Conservation (phyloP, 1,140 invertebrate species). For the Bombus fervidus region DNA sequence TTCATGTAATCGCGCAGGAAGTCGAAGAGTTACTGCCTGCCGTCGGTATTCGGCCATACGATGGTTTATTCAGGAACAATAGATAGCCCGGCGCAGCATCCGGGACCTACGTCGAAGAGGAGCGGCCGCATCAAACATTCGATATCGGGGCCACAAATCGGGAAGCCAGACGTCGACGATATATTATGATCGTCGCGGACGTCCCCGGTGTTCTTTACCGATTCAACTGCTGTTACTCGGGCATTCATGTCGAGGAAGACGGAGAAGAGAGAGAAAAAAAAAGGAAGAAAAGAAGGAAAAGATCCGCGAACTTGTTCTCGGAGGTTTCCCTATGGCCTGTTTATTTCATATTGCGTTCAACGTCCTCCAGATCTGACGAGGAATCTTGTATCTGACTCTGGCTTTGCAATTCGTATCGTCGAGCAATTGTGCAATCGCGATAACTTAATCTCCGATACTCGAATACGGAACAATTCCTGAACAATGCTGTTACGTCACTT, state of each 20-base stretch:
- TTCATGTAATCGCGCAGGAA: conserved; percentile 60
- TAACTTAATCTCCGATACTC: background rate
- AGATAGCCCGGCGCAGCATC: conserved; percentile 65
- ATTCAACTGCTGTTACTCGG: conserved; percentile 46
- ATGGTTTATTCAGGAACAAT: conserved; percentile 80
- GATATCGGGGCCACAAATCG: conserved; percentile 65
- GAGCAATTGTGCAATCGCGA: background rate
- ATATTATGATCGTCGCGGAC: conserved; percentile 61
- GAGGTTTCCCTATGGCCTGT: conserved; percentile 1
- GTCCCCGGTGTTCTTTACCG: conserved; percentile 54
- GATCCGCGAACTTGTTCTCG: background rate
- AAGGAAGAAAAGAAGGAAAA: background rate
- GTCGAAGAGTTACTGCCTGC: conserved; percentile 70
- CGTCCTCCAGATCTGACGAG: background rate
- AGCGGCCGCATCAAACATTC: conserved; percentile 74
- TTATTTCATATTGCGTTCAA: conserved; percentile 15
- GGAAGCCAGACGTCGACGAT: conserved; percentile 64
- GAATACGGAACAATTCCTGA: background rate
- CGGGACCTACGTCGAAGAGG: conserved; percentile 72
- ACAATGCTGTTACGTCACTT: background rate
- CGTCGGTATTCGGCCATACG: conserved; percentile 69
- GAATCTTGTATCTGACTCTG: background rate
- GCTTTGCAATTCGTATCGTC: conserved; percentile 5
- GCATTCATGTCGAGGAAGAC: background rate
- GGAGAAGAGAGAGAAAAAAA: background rate